Conservation (phyloP, 2,113 vertebrate species). For the Meleagris gallopavo region DNA sequence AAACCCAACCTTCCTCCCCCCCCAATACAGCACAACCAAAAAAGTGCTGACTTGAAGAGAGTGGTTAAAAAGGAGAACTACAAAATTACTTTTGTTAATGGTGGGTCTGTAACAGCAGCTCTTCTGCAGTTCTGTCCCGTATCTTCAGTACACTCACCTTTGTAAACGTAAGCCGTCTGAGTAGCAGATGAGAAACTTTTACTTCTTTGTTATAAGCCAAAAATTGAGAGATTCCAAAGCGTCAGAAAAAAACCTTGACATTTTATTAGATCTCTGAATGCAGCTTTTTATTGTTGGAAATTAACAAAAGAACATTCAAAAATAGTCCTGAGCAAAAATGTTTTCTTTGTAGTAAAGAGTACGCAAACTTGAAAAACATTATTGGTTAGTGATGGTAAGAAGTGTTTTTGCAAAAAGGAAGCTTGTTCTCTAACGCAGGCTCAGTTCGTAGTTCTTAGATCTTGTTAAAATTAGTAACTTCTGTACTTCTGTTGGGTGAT, state of each 20-base stretch:
- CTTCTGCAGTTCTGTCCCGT: background rate
- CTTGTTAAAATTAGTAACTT: background rate
- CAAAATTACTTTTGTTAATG: background rate
- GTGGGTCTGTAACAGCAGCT: background rate
- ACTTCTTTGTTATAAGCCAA: no score
- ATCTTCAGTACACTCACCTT: background rate
- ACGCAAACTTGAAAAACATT: background rate
- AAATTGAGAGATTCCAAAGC: background rate
- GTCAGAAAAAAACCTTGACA: no score
- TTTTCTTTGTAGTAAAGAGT: no score
- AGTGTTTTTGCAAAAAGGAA: background rate
- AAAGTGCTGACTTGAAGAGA: background rate
- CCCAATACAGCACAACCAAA: no score
- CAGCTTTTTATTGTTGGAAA: background rate
- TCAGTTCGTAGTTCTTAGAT: background rate
- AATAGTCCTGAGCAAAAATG: no score
- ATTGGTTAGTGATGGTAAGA: background rate
- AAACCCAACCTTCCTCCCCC: no score
- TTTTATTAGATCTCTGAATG: background rate
- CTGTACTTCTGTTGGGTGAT: background rate
- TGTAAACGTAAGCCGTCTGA: no score
- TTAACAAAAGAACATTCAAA: background rate
- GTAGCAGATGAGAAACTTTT: background rate
- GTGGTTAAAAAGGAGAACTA: background rate
- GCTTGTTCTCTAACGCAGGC: background rate